Percentiles rank a stretch among this genome's conserved stretches.
Conservation (phyloP, 2,113 vertebrate genomes). For the Cavia porcellus region DNA sequence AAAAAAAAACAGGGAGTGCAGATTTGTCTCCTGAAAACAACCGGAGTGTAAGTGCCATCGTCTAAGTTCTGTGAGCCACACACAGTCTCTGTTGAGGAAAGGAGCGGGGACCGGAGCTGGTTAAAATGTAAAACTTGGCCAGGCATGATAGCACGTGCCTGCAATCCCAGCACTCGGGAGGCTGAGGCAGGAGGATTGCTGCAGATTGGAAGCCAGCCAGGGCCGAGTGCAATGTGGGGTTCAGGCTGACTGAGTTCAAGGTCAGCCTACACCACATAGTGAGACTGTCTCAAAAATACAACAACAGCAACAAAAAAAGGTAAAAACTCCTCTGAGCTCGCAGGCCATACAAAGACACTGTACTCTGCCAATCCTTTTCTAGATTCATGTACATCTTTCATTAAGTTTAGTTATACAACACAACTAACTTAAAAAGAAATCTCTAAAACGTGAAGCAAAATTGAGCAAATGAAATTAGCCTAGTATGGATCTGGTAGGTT, state of each 20-base stretch:
- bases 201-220: neutral
- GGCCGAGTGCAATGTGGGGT: neutral
- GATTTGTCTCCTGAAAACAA: neutral
- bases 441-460: conserved; percentile 65
- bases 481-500: conserved; percentile 44
- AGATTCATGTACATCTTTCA: conserved; percentile 40
- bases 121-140: neutral
- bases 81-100: no score
- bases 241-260: neutral
- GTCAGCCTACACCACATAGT: neutral
- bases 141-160: no score
- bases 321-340: neutral
- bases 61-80: neutral
- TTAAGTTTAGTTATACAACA: conserved; percentile 62
- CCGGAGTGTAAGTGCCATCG: neutral
- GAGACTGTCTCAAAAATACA: neutral
- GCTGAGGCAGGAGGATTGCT: neutral
- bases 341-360: neutral
- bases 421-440: conserved; percentile 58
- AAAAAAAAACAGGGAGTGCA: neutral
- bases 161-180: neutral
- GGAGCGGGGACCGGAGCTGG: neutral
- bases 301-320: no score
- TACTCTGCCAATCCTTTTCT: neutral
- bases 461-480: conserved; percentile 63